Conservation (phyloP, 2,113 vertebrate genomes). For the Xenopus borealis region DNA sequence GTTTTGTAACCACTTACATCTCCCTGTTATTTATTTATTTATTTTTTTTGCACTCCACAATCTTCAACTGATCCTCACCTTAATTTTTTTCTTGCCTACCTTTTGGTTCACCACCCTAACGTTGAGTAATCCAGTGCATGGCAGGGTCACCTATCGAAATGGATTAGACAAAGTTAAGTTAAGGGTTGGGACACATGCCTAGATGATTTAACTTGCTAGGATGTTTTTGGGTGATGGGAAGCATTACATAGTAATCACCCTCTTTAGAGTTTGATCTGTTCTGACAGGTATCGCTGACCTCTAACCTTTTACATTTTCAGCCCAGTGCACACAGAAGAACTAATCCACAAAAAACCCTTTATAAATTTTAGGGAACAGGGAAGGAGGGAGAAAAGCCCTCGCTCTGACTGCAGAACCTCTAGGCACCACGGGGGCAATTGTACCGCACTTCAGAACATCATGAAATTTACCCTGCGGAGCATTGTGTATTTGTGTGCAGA, state of each 20-base stretch:
- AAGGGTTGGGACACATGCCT: neutral
- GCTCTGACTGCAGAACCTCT: neutral
- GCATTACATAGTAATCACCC: neutral
- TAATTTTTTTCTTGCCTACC: neutral
- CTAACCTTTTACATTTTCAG: constrained; percentile 12
- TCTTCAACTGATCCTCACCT: neutral
- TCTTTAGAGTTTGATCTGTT: neutral
- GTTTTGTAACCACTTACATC: no score
- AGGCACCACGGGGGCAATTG: neutral
- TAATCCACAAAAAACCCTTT: neutral
- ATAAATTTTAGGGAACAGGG: neutral
- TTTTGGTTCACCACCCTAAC: neutral
- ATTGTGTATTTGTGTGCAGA: constrained; percentile 5
- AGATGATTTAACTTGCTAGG: neutral
- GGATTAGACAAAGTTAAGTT: neutral
- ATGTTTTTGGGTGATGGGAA: neutral
- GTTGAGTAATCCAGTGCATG: neutral
- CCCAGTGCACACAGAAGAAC: neutral
- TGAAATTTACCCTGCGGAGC: neutral
- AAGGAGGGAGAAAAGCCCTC: neutral
- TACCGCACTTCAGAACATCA: neutral
- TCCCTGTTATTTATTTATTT: no score
- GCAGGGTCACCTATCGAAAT: neutral
- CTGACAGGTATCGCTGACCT: constrained; percentile 5
- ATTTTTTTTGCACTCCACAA: no score